phyloP scores from a whole-genome alignment of 1,140 invertebrate species.

The Leguminivora glycinivorella region DNA sequence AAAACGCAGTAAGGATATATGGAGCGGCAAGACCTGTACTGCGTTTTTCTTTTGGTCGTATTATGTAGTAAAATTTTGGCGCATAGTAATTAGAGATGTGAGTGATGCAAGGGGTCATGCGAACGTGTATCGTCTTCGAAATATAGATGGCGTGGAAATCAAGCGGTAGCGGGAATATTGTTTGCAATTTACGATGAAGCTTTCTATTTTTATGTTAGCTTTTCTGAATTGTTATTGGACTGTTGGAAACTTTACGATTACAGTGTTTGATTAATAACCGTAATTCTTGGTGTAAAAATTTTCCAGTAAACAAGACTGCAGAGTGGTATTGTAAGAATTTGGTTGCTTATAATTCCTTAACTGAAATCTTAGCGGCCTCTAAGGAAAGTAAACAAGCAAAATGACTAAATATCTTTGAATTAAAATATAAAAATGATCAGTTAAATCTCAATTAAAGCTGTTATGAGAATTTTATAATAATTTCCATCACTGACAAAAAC shows the following conservation, averaged over 20 bases:
- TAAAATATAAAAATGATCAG: not conserved
- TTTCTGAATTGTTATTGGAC: too few species aligned
- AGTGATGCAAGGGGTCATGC: conserved; percentile 26
- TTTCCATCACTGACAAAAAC: not conserved
- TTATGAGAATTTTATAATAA: not conserved
- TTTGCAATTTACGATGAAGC: too few species aligned
- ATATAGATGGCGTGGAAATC: conserved; percentile 1
- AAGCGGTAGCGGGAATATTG: not conserved
- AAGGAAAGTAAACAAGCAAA: too few species aligned
- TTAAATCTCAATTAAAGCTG: not conserved
- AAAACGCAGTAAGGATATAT: conserved; percentile 2
- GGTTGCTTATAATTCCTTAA: too few species aligned
- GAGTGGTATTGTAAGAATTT: too few species aligned
- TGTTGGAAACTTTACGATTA: too few species aligned
- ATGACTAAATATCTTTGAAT: too few species aligned
- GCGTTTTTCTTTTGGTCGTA: not conserved
- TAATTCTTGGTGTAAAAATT: too few species aligned
- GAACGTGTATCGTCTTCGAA: conserved; percentile 21
- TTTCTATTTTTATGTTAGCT: too few species aligned
- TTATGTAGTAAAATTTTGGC: conserved; percentile 16
- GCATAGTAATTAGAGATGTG: conserved; percentile 20
- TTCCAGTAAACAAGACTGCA: too few species aligned
- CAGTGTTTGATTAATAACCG: too few species aligned
- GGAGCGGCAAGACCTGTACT: not conserved
- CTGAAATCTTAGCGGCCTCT: too few species aligned